Evolutionary conservation across 2,797 vertebrate genomes (phyloP).

Genomic region (Rhynchotus rufescens): DNA sequence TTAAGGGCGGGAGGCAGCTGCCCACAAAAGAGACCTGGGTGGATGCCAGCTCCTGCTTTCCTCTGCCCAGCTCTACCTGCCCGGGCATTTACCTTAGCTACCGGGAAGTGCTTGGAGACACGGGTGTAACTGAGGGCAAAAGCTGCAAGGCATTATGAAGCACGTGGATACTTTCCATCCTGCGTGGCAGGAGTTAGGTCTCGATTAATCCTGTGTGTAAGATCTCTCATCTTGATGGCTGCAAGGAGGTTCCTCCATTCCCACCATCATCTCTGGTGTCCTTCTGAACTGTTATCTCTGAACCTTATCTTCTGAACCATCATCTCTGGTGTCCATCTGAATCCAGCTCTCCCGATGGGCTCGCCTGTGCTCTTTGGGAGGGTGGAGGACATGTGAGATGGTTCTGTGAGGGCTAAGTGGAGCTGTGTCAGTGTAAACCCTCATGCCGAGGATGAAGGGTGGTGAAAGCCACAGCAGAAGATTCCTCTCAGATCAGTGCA

Average conservation of each 20-base stretch:
- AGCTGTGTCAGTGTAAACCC: background rate
- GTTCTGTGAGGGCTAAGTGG: background rate
- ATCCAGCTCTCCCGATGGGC: background rate
- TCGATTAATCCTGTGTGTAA: background rate
- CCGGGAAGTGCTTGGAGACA: background rate
- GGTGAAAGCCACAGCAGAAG: conserved; percentile 24
- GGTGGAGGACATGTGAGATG: accelerated
- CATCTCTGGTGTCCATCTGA: background rate
- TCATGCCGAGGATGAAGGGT: background rate
- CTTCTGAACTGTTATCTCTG: background rate
- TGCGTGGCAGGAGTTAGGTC: background rate
- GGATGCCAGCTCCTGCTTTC: background rate
- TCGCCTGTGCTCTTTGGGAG: background rate
- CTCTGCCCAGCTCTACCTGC: background rate
- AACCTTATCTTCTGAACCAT: background rate
- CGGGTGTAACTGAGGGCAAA: background rate
- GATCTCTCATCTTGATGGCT: background rate
- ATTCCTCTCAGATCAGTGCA: background rate
- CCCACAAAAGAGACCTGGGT: background rate
- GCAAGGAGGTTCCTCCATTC: background rate
- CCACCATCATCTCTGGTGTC: background rate
- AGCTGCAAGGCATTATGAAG: background rate
- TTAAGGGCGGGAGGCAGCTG: background rate
- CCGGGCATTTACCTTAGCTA: background rate
- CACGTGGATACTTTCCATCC: background rate